These are phyloP conservation scores for Holacanthus passer DNA, from an alignment of 2,113 vertebrate species.

Conservation along the genomic window DNA sequence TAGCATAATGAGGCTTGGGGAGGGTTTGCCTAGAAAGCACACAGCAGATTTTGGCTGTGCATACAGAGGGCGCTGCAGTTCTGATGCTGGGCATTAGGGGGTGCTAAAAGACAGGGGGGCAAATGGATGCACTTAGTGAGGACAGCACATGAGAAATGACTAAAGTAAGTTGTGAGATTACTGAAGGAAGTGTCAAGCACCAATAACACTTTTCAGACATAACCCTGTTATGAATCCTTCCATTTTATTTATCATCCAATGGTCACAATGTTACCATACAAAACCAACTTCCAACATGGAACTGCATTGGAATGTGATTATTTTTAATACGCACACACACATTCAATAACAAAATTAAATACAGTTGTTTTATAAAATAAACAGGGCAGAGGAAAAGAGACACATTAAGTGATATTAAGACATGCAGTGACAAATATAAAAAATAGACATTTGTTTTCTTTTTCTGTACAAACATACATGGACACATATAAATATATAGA, in stretches of 20 bases:
- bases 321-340: slow-evolving; percentile 59
- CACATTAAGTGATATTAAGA: slow-evolving; percentile 76
- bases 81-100: slow-evolving; percentile 72
- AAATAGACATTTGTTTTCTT: slow-evolving; percentile 96
- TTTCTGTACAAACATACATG: slow-evolving; percentile 88
- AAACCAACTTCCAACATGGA: slow-evolving; percentile 77
- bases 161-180: background rate
- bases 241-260: slow-evolving; percentile 79
- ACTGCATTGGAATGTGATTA: slow-evolving; percentile 72
- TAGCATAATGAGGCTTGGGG: slow-evolving; percentile 27
- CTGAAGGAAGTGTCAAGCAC: background rate
- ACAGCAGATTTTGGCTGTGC: slow-evolving; percentile 3
- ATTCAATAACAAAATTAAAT: slow-evolving; percentile 81
- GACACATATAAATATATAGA: slow-evolving; percentile 98
- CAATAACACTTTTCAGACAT: slow-evolving; percentile 21
- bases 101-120: slow-evolving; percentile 76
- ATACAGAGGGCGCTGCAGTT: slow-evolving; percentile 59
- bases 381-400: slow-evolving; percentile 48
- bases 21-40: slow-evolving; percentile 10
- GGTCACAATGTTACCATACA: slow-evolving; percentile 78
- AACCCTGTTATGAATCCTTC: slow-evolving; percentile 52
- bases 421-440: slow-evolving; percentile 95
- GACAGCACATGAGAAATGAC: background rate
- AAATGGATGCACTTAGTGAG: background rate
- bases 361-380: slow-evolving; percentile 77